Base-by-base conservation (phyloP, 2,888 invertebrate genomes). In the Lycia hirtaria region DNA sequence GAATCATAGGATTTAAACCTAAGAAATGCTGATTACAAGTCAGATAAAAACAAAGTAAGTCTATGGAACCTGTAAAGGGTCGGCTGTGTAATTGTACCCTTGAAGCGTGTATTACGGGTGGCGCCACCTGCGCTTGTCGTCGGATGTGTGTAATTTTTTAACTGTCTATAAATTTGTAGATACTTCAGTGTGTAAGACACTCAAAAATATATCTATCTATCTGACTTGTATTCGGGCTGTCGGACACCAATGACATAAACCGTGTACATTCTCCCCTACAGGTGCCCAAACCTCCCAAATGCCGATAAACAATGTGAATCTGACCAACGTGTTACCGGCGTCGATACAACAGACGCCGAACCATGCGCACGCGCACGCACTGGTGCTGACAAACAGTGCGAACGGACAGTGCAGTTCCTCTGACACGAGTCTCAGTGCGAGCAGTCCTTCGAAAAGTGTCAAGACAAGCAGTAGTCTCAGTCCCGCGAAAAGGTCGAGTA, bases 381-480 rank as follows among this genome's bases (percentile, higher is more conserved):
- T 83, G 22, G 87, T 82, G 0, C 73, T 83, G 5, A 81, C 83
- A 20, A 83, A 72, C 76, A 86, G 75, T 52, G 83, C 87, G 7
- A 92, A 87, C 62, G 92, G 85, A 5, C 93, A 88, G 64, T 92
- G 92, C 72, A 92, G 92, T 41, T 92, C 92, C 0, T 92, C 92
- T 0, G 92, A 92, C 68, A 92, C 92, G 7, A 88, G 95, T 73
- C 81, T 94, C 30, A 95, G 95, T 70, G 96, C 95, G 37, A 95
- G 95, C 66, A 97, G 96, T 75, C 97, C 97, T 0, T 97, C 96
- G 47, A 96, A 97, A 81, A 97, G 97, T 82, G 95, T 96, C 9
- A 97, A 97, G 78, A 97, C 97, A 44, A 96, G 96, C 26, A 96
- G 96, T 17, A 97, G 96, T 68, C 92, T 97, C 35, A 96, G 96